These are phyloP conservation scores for Halichoerus grypus DNA, from an alignment of 2,113 vertebrate species.

Conservation along the genomic window DNA sequence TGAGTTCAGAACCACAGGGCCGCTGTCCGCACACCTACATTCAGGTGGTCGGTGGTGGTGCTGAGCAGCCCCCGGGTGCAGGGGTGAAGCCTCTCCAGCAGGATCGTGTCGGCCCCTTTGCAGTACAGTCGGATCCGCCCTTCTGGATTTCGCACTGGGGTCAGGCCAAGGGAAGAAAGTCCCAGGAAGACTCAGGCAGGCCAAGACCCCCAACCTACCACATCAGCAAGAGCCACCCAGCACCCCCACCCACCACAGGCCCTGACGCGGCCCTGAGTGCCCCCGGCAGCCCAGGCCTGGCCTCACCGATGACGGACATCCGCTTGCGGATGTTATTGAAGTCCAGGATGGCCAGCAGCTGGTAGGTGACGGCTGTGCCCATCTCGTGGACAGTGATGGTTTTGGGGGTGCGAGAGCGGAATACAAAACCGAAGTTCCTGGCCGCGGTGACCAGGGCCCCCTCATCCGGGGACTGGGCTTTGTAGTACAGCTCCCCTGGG, in stretches of 20 bases:
- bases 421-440: slow-evolving; percentile 95
- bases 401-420: slow-evolving; percentile 93
- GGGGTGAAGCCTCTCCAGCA: slow-evolving; percentile 93
- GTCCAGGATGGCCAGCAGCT: slow-evolving; percentile 95
- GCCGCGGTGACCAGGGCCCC: slow-evolving; percentile 95
- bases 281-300: rapidly evolving
- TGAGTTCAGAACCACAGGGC: rapidly evolving
- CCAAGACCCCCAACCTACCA: not conserved
- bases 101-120: slow-evolving; percentile 96
- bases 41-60: slow-evolving; percentile 94
- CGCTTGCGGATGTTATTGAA: slow-evolving; percentile 97
- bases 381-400: slow-evolving; percentile 94
- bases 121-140: slow-evolving; percentile 97
- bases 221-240: not conserved
- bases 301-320: slow-evolving; percentile 96
- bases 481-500: slow-evolving; percentile 93
- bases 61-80: slow-evolving; percentile 90
- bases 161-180: not conserved
- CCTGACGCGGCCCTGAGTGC: rapidly evolving
- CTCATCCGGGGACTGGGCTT: slow-evolving; percentile 97
- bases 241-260: not conserved
- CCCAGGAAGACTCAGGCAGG: not conserved
- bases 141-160: slow-evolving; percentile 91
- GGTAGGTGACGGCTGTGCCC: slow-evolving; percentile 92
- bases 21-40: slow-evolving; percentile 87